Evolutionary conservation across 2,113 vertebrate genomes (phyloP), one percentile per base, ranked within the genome.

Genomic region (Albula glossodonta): DNA sequence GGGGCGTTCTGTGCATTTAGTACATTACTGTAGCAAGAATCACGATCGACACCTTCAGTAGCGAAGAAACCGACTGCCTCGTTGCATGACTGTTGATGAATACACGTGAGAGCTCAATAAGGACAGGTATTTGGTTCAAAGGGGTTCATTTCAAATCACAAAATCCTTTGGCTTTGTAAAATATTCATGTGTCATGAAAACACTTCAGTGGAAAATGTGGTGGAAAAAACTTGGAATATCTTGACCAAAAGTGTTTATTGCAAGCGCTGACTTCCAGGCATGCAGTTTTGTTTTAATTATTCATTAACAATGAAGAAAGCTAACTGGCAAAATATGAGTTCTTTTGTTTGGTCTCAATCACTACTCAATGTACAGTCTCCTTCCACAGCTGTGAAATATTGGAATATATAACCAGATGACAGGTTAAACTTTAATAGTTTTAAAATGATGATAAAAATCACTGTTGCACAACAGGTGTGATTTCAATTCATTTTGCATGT

Each of bases 21-120:
- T 74, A 9, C 70, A 74, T 22, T 41, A 41, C 31, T 41, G 31
- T 31, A n/a, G 63, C 63, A 70, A 70, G n/a, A 74, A 31, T 90
- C 93, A 92, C 92, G 90, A 92, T 93, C 94, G 93, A 90, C 93
- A 92, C 91, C 81, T 51, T 83, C 90, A 19, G 60, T 22, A 22
- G 3, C 60, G 17, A 66, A 66, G 60, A 15, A 41, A 41, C 31
- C 31, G 22, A 22, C 17, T 22, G 60, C 60, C 3, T 5, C 22
- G 5, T 66, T 66, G n/a, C 70, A 25, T 25, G 22, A 31, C 70
- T 22, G 70, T 56, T 56, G 6, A 7, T 9, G 53, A 56, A 56
- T 56, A 9, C 6, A 56, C 6, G 53, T 56, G 0, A 7, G 12
- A 56, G 6, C 53, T 56, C 53, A 56, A 56, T 56, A 9, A 56